Base-by-base conservation (phyloP, 2,113 vertebrate species). In the Gopherus flavomarginatus region DNA sequence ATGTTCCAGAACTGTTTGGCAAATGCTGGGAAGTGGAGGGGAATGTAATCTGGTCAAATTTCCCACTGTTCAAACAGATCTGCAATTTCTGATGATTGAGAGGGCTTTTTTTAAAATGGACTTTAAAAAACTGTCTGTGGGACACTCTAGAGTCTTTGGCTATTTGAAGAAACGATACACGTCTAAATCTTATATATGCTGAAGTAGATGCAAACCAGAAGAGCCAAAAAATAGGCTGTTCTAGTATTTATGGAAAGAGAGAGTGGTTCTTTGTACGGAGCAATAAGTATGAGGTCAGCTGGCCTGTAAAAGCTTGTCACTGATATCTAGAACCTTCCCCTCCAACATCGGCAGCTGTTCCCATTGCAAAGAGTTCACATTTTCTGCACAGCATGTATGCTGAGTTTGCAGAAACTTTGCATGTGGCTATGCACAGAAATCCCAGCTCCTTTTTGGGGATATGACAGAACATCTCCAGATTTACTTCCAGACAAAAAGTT, bases 41-140 rank as follows among this genome's bases (percentile, higher is more conserved):
- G 42, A 59, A 84, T 52, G 29, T 80, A 91, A 83, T 7, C 89
- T 83, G 96, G 97, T 95, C 97, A 96, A 89, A 88, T 80, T 87
- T 94, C 96, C 96, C 96, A 0, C 79, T 81, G 90, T 96, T 91
- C 93, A 87, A 86, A 87, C 84, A 93, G 94, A 95, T 93, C 87
- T 9, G 1, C 94, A 88, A 89, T 81, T 97, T 96, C 92, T 72
- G 90, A 90, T 90, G 95, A 94, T 90, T 97, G 89, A 95, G 69
- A 87, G 85, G 16, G 50, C 92, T 38, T 82, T 91, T 95, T 27
- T 96, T 91, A 90, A 38, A 93, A 95, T 21, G 81, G 90, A 77
- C 52, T 94, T 54, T 31, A 72, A 88, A 95, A 93, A 69, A 82
- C 3, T 38, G 81, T 59, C 54, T 56, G 87, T 89, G 95, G 95